Evolutionary conservation across 1,140 invertebrate genomes (phyloP).

Genomic region (Pseudomyrmex pallidus): DNA sequence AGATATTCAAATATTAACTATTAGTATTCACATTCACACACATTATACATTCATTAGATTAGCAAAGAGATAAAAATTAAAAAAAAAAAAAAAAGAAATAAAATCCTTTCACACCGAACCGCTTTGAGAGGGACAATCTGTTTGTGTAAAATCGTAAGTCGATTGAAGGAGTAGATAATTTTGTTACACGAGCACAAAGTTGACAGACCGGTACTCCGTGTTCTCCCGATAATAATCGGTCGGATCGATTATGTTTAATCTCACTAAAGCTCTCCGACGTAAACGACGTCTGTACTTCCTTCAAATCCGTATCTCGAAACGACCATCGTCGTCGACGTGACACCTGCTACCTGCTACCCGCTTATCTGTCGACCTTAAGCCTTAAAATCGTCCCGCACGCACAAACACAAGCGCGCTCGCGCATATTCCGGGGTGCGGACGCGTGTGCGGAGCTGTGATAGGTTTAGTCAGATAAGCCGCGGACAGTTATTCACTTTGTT

Average conservation of each 20-base stretch:
- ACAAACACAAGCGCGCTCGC: conserved; percentile 4
- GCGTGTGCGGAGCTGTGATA: conserved; percentile 34
- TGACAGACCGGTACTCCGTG: conserved; percentile 37
- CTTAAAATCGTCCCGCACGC: conserved; percentile 68
- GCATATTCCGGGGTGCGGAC: neutral
- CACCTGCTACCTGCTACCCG: conserved; percentile 81
- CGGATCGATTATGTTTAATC: conserved; percentile 74
- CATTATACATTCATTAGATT: conserved; percentile 3
- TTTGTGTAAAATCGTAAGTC: conserved; percentile 66
- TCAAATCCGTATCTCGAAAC: conserved; percentile 71
- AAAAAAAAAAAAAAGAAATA: conserved; percentile 9
- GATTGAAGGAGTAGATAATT: conserved; percentile 74
- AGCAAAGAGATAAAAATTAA: neutral
- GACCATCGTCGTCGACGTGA: conserved; percentile 75
- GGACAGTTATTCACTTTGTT: conserved; percentile 70
- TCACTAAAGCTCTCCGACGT: conserved; percentile 68
- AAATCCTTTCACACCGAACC: neutral
- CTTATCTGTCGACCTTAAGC: conserved; percentile 58
- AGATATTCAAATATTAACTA: neutral
- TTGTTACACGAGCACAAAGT: conserved; percentile 5
- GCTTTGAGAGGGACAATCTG: conserved; percentile 45
- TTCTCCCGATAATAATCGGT: conserved; percentile 56
- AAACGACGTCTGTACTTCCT: conserved; percentile 71
- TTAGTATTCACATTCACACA: no score
- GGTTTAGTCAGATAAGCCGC: conserved; percentile 53